Evolutionary conservation across 2,113 vertebrate species (phyloP), one percentile per base, ranked within the genome.

Genomic region (Cranoglanis bouderius): DNA sequence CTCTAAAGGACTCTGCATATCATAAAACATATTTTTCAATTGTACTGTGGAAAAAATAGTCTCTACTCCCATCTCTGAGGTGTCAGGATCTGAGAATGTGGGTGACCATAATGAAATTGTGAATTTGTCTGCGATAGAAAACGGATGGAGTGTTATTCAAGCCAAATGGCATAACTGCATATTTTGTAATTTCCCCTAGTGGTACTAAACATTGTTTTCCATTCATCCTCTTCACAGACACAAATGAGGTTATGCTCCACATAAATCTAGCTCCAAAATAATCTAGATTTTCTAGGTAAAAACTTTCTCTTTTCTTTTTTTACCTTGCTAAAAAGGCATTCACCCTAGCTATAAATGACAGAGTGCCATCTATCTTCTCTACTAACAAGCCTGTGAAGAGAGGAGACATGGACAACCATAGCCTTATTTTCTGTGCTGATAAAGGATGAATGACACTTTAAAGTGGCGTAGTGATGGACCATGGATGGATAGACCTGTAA

Each of bases 151-250:
- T 1, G 8, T 82, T 57, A 82, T 57, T 53, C 32, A 35, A 51
- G 78, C 49, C n/a, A 35, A 55, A 82, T 18, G 29, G 14, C 46
- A 53, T n/a, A 32, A 82, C 51, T 5, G n/a, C 51, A 82, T 55
- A 82, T 55, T 35, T 35, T 55, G n/a, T 82, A 35, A 82, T 82
- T 82, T 38, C 78, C n/a, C 49, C 51, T 35, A 35, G 32, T 10
- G 18, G 51, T 10, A 35, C 51, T 82, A 21, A 82, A 35, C 78
- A 57, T 38, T 21, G 51, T 82, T 82, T 55, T 55, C 78, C 18
- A 35, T 82, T 82, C 32, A 82, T 82, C n/a, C 21, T 10, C n/a
- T 81, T 81, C 75, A 81, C n/a, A 35, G 78, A 35, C 78, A 82
- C 49, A 81, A 81, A 53, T 55, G 49, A 53, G 46, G 49, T 53